Conservation (phyloP, 2,113 vertebrate genomes). For the Tyrannus savana region DNA sequence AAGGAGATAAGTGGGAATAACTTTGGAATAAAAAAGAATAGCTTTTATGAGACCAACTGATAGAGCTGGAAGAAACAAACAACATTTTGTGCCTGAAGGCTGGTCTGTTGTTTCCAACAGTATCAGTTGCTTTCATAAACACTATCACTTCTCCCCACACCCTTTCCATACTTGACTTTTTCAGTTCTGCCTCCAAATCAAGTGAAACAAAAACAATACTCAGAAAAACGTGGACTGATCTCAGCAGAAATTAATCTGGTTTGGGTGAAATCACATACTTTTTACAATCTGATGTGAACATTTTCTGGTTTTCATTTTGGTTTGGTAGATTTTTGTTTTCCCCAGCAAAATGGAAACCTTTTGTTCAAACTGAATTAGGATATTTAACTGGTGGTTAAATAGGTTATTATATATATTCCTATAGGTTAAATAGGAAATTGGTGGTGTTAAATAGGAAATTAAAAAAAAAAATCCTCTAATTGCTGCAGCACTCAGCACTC, state of each 20-base stretch:
- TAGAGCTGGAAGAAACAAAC: slow-evolving; percentile 51
- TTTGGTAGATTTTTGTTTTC: background rate
- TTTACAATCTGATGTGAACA: background rate
- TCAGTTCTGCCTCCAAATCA: slow-evolving; percentile 53
- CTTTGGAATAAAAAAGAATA: slow-evolving; percentile 26
- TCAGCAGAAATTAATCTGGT: slow-evolving; percentile 27
- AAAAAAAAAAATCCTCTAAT: background rate
- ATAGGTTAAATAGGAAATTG: background rate
- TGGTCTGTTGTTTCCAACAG: slow-evolving; percentile 28
- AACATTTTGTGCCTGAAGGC: slow-evolving; percentile 39
- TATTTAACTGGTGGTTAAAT: background rate
- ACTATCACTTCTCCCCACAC: slow-evolving; percentile 42
- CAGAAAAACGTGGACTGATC: background rate
- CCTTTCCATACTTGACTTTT: slow-evolving; percentile 27
- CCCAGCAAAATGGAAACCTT: background rate
- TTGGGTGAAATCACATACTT: slow-evolving; percentile 19
- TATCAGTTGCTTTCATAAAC: slow-evolving; percentile 53
- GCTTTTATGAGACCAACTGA: slow-evolving; percentile 40
- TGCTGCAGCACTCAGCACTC: background rate
- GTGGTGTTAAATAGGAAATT: background rate
- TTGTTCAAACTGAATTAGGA: background rate
- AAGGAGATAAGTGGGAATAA: slow-evolving; percentile 11
- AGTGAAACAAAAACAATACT: background rate
- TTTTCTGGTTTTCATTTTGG: slow-evolving; percentile 44
- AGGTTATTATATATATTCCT: no score